phyloP scores from a whole-genome alignment of 2,113 vertebrate genomes.

The Hipposideros armiger region DNA sequence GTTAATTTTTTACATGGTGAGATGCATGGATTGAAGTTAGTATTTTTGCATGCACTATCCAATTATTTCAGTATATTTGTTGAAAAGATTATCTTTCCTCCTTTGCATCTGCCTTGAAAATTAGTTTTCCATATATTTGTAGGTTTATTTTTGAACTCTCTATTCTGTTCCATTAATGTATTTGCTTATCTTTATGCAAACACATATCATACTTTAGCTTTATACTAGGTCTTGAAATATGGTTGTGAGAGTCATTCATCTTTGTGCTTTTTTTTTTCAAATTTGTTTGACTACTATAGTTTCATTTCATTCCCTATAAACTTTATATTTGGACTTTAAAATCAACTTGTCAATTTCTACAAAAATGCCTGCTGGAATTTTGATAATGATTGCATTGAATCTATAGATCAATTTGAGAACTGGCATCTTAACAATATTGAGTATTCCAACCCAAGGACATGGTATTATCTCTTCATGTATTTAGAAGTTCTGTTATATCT shows the following conservation, averaged over 20 bases:
- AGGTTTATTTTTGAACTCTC: neutral
- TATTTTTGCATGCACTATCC: neutral
- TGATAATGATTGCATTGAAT: neutral
- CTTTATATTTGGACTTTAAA: constrained; percentile 1
- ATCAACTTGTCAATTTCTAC: neutral
- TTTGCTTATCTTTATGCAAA: neutral
- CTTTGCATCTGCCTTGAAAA: neutral
- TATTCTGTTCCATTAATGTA: neutral
- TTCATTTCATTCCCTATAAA: neutral
- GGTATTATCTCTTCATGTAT: neutral
- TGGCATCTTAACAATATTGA: neutral
- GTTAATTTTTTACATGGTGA: constrained; percentile 3
- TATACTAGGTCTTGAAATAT: constrained; percentile 29
- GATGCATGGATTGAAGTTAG: neutral
- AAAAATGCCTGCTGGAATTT: constrained; percentile 15
- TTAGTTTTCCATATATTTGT: neutral
- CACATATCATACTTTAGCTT: neutral
- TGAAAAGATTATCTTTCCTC: neutral
- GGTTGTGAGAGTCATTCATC: neutral
- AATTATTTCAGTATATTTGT: neutral
- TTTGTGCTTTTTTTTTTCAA: neutral
- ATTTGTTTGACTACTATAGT: neutral
- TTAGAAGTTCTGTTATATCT: neutral
- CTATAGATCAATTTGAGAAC: neutral
- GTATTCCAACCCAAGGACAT: neutral